Evolutionary conservation across 2,888 invertebrate species (phyloP).

Genomic region (Leucophenga montana): DNA sequence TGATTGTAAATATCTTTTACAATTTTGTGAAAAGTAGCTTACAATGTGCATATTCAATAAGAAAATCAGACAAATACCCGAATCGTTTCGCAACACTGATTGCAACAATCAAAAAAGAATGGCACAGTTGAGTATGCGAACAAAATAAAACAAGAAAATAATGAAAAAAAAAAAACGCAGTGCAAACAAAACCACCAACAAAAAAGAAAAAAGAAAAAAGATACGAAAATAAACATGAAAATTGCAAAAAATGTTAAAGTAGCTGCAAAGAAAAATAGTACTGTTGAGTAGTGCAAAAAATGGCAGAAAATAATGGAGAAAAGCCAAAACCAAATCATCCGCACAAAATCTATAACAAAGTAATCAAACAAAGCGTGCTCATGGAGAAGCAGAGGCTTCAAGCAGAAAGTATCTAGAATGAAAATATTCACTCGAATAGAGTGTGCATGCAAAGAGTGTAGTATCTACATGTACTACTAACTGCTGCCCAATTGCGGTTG

Average conservation of each 20-base stretch:
- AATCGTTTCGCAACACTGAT: constrained; percentile 46
- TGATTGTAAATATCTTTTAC: constrained; percentile 28
- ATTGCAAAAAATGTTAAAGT: not conserved
- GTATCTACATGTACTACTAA: not conserved
- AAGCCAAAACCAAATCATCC: constrained; percentile 52
- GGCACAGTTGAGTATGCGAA: not conserved
- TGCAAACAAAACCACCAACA: not conserved
- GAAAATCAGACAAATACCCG: constrained; percentile 23
- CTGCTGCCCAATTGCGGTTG: constrained; percentile 52
- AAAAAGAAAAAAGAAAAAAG: not conserved
- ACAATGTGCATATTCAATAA: constrained; percentile 26
- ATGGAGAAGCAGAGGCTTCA: constrained; percentile 34
- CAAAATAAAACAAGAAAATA: not conserved
- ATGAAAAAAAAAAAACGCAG: not conserved
- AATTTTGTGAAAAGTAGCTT: constrained; percentile 27
- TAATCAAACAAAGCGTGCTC: constrained; percentile 55
- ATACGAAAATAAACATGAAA: not conserved
- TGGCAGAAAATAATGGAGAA: not conserved
- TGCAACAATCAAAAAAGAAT: constrained; percentile 51
- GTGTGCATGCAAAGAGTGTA: not conserved
- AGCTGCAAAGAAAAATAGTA: not conserved
- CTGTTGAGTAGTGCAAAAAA: not conserved
- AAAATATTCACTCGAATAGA: not conserved
- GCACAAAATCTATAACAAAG: constrained; percentile 63
- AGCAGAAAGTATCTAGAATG: constrained; percentile 47